Evolutionary conservation across 2,888 invertebrate species (phyloP), one percentile per base, ranked within the genome.

Genomic region (Chymomyza amoena): DNA sequence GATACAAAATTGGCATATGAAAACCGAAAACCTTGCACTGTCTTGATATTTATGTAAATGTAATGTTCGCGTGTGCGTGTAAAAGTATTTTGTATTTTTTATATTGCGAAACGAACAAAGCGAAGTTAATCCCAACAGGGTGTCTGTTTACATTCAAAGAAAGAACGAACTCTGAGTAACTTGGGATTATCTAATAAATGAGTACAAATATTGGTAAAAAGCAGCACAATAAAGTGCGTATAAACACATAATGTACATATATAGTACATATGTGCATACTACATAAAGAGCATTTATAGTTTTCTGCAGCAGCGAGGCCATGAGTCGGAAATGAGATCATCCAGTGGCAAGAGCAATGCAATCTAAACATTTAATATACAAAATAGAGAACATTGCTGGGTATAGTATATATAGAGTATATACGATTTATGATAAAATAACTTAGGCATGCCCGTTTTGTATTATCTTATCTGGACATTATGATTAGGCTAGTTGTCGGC

Each of bases 241-340:
- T 13, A 13, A 45, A 2, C 39, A 45, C 39, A 45, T 13, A 45
- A 45, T 45, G 39, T 45, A 13, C 7, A n/a, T n/a, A n/a, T 66
- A 16, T 18, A 45, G 54, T 56, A 39, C n/a, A 20, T 13, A 57
- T 28, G 16, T 9, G 25, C 25, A 61, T 64, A 63, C 32, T 20
- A 64, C 16, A 9, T 64, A 52, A 52, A 20, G 9, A 65, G 6
- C n/a, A 61, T 18, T 62, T 61, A 56, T 59, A 84, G 76, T 81
- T 81, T 78, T 72, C 84, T 73, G 79, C 84, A 81, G 82, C 84
- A 81, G 39, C 13, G 39, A 45, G 39, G 39, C 13, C 39, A 45
- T 13, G 39, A 45, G 39, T 64, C 45, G 51, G 54, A 59, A 79
- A 81, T 80, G 85, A 80, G 80, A 81, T 80, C 80, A 80, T 74